A percentile compares a stretch with the other conserved stretches of the same genome.
Conservation (phyloP, 2,113 vertebrate species). For the Ictalurus punctatus region DNA sequence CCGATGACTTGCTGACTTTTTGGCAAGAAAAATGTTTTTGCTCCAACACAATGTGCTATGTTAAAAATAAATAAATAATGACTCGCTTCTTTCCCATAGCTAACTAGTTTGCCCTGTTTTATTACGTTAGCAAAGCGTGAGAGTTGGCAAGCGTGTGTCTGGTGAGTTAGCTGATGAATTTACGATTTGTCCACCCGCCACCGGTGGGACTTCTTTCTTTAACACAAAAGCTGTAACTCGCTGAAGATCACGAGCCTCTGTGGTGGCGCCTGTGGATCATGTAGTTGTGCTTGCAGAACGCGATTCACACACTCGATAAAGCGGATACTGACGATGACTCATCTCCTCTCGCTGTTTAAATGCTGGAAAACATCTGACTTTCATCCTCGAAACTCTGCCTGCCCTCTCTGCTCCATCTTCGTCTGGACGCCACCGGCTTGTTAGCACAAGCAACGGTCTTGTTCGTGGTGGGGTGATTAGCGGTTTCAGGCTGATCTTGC, state of each 20-base stretch:
- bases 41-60: background rate
- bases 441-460: background rate
- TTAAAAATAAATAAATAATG: background rate
- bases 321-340: conserved; percentile 27
- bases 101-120: background rate
- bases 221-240: background rate
- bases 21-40: background rate
- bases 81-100: background rate
- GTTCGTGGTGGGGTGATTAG: conserved; percentile 26
- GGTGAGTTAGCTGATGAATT: background rate
- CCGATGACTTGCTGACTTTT: background rate
- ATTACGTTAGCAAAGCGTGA: background rate
- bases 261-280: background rate
- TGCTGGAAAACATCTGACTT: conserved; percentile 34
- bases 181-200: no score
- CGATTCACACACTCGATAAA: background rate
- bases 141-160: background rate
- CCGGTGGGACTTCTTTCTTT: background rate
- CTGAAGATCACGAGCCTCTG: background rate
- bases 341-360: background rate
- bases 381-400: background rate
- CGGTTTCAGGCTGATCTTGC: conserved; percentile 26
- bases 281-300: background rate
- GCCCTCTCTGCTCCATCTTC: background rate
- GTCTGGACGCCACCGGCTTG: conserved; percentile 43